Percentiles rank a stretch among this genome's conserved stretches.
Conservation (phyloP, 2,113 vertebrate species). For the Regulus satrapa region DNA sequence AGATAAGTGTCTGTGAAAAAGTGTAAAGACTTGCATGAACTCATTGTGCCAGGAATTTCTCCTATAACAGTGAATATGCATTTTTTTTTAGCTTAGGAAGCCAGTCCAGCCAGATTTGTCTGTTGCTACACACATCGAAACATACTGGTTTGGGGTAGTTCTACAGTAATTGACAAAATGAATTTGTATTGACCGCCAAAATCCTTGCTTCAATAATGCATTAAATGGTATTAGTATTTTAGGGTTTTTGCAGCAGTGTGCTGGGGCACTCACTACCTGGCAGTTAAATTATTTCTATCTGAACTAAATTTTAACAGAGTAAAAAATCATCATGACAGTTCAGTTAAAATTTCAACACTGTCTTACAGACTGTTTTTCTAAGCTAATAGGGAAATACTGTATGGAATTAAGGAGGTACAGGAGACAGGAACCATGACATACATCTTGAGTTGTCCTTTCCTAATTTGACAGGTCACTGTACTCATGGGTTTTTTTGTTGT, state of each 20-base stretch:
- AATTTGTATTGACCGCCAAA: neutral
- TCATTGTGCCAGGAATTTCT: neutral
- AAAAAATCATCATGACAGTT: neutral
- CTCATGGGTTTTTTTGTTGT: neutral
- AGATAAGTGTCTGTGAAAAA: neutral
- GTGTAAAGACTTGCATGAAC: neutral
- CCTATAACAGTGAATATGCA: neutral
- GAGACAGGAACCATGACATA: neutral
- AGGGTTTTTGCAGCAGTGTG: neutral
- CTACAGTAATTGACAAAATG: neutral
- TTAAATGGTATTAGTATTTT: neutral
- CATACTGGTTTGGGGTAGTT: neutral
- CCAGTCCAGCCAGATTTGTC: neutral
- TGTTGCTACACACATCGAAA: neutral
- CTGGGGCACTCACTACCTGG: neutral
- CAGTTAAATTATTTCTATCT: neutral
- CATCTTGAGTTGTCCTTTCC: neutral
- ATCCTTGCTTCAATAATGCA: neutral
- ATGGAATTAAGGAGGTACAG: neutral
- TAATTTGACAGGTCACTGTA: neutral
- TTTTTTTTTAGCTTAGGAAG: neutral
- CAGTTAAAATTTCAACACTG: neutral
- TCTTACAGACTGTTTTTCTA: neutral
- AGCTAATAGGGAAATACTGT: neutral
- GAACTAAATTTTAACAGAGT: neutral